Conservation (phyloP, 2,797 vertebrate genomes). For the Muraenolepis orangiensis region DNA sequence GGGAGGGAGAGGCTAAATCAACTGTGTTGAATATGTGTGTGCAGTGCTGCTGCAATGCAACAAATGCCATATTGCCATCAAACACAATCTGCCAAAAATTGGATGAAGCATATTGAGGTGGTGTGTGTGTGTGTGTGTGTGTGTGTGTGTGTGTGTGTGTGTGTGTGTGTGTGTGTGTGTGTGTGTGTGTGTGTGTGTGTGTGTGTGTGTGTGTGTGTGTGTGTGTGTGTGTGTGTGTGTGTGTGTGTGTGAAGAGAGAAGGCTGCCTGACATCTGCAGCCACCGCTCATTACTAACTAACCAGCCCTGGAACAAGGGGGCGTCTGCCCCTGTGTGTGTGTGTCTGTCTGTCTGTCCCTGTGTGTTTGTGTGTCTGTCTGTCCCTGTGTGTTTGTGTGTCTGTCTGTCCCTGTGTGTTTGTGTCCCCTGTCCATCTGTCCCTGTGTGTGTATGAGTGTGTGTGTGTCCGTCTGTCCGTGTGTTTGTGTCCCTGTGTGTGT, state of each 20-base stretch:
- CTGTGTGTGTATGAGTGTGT: constrained; percentile 10
- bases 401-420: constrained; percentile 17
- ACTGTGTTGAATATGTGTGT: neutral
- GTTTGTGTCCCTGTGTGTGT: constrained; percentile 47
- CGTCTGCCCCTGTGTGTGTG: neutral
- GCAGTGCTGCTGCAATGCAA: neutral
- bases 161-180: no score
- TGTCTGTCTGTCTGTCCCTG: constrained; percentile 6
- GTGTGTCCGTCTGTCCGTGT: neutral
- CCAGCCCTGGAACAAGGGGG: constrained; percentile 30
- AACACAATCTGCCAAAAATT: neutral
- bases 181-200: no score
- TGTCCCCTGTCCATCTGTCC: constrained; percentile 1
- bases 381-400: constrained; percentile 21
- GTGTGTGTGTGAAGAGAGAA: no score
- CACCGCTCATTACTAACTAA: constrained; percentile 57
- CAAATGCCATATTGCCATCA: neutral
- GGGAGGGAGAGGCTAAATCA: neutral
- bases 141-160: no score
- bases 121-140: neutral
- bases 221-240: no score
- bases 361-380: neutral
- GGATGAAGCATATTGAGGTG: neutral
- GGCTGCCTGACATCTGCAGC: no score
- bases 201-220: no score